Evolutionary conservation across 2,113 vertebrate genomes (phyloP), one percentile per base, ranked within the genome.

Genomic region (Apodemus speciosus): DNA sequence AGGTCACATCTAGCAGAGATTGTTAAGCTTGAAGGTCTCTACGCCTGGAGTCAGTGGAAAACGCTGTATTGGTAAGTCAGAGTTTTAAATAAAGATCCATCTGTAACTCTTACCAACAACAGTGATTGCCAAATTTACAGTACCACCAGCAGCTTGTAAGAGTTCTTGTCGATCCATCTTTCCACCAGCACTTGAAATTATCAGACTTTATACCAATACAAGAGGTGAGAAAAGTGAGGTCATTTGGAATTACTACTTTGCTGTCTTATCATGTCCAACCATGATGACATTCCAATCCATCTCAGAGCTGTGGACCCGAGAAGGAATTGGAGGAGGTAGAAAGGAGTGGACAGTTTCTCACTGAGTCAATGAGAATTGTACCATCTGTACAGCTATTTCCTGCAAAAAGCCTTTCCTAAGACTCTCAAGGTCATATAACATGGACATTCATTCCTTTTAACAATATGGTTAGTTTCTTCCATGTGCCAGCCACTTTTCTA

Each of bases 91-190:
- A 80, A 80, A 56, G 77, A 56, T 56, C 35, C 20, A 7, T 58
- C 51, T 56, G 32, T 79, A 79, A 38, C 76, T 79, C 51, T 56
- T 56, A 23, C n/a, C 7, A 69, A n/a, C 21, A 56, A 79, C 51
- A 56, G 16, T 79, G 32, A 56, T 79, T 56, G 32, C 76, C 35
- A 21, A 20, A 35, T n/a, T 56, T 79, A 56, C 51, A n/a, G 10
- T 79, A 56, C 23, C 18, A 56, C 32, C 30, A 60, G 58, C 0
- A 38, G 40, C 21, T 66, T n/a, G 21, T 83, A 89, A 87, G 75
- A 85, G 53, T 88, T 91, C 73, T 72, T 89, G 18, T 72, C 58
- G 81, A 88, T 89, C 73, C 23, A 83, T 56, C 43, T 58, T 53
- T 11, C 84, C 79, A n/a, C 73, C 35, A 88, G 58, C 56, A 43